Base-by-base conservation (phyloP, 2,888 invertebrate genomes). In the Eupithecia inturbata region DNA sequence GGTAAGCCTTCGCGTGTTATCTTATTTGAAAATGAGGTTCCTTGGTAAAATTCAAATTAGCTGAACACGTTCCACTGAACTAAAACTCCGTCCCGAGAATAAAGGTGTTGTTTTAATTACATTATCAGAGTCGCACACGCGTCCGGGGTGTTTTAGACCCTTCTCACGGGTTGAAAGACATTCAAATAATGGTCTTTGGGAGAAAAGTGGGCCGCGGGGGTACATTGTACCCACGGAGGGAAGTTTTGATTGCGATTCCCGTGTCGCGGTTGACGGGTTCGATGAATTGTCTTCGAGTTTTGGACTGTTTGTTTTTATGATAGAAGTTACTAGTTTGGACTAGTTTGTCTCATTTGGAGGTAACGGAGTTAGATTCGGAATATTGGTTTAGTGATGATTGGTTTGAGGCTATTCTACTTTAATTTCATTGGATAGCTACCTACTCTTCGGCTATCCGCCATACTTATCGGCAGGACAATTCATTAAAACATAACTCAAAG, bases 91-190 rank as follows among this genome's bases (percentile, higher is more conserved):
- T 66, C 60, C 68, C 73, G 73, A 74, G 89, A 91, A 93, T 93
- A 92, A 94, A 94, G 94, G 94, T 94, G 94, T 94, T 94, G 92
- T 94, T 94, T 94, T 94, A 94, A 94, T 94, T 94, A 94, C 94
- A 94, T 94, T 94, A 94, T 94, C 94, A 92, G 89, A 85, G 85
- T 79, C 84, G 88, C 91, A 92, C 94, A 94, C 94, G 92, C 93
- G 88, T 83, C 39, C 78, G 67, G 84, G 87, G 82, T 79, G 80
- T 74, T 75, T 71, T 82, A 84, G 89, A 93, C 94, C 94, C 94
- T 94, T 91, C 93, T 94, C 94, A 93, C 93, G 89, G 90, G 88
- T 87, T 91, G 92, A 91, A 92, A 94, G 94, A 93, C 94, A 94
- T 92, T 92, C 93, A 91, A 93, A 94, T 94, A 94, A 94, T 93